Conservation (phyloP, 2,888 invertebrate species). For the Sphaeridia pumilis region DNA sequence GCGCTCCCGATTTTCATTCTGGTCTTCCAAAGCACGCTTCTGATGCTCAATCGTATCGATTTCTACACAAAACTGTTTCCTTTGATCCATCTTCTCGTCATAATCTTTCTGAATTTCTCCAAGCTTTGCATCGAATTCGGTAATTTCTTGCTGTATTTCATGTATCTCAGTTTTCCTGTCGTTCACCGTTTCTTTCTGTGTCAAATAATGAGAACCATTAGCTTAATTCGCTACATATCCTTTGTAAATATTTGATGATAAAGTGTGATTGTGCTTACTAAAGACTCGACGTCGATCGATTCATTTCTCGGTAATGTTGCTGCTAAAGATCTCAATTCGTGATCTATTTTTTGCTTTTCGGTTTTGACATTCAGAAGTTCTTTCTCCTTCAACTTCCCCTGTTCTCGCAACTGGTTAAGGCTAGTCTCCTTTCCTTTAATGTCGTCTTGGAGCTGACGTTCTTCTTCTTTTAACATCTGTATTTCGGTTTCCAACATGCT, state of each 20-base stretch:
- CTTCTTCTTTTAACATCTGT: neutral
- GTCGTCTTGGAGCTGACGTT: neutral
- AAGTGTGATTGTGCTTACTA: neutral
- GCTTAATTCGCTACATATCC: neutral
- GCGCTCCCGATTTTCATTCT: neutral
- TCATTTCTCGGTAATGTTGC: neutral
- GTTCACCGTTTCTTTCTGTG: neutral
- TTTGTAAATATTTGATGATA: neutral
- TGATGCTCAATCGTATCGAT: neutral
- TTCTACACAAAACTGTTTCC: no score
- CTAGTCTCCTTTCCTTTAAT: neutral
- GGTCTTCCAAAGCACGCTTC: neutral
- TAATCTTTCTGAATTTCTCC: neutral
- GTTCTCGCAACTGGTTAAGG: neutral
- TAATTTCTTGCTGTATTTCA: neutral
- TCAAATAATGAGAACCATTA: neutral
- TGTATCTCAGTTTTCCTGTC: neutral
- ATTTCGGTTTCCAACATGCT: constrained; percentile 3
- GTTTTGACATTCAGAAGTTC: neutral
- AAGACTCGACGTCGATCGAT: neutral
- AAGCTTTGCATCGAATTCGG: neutral
- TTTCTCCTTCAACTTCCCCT: neutral
- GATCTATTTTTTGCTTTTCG: no score
- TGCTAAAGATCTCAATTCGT: no score
- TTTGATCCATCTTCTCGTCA: neutral